Base-by-base conservation (phyloP, 2,888 invertebrate species). In the Hymenopus coronatus region DNA sequence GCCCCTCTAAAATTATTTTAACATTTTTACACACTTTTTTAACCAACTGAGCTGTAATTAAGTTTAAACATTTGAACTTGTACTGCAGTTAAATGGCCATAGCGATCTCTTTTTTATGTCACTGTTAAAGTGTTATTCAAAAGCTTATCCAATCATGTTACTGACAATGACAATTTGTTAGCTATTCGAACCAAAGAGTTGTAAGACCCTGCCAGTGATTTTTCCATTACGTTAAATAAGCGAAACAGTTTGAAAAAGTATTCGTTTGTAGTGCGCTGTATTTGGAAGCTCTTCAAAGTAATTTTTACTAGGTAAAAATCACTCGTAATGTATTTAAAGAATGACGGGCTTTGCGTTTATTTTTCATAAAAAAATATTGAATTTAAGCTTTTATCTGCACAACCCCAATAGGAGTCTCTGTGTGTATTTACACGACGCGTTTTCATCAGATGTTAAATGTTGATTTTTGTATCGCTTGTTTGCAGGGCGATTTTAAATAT, bases 381-480 rank as follows among this genome's bases (percentile, higher is more conserved):
- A 70, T 70, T 70, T 70, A 70, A 70, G 20, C 54, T 70, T 70
- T 70, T 70, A 70, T 70, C 54, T 70, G 54, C 54, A 70, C 54
- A 70, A 70, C 54, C 54, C 54, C 54, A 70, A 70, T 70, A 70
- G 54, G 54, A 70, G 54, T 70, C 54, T 70, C 54, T 70, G 54
- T 70, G 54, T 70, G 54, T 70, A 70, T 70, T 70, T 70, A 70
- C 82, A 28, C 33, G 81, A 82, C 28, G 81, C 82, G 87, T 87
- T 87, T 87, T 30, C 87, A 82, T 82, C 82, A 82, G 87, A 87
- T 87, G 82, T 87, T 87, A 87, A 87, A 87, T 87, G 87, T 87
- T 87, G 87, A 87, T 87, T 87, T 87, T 87, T 82, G 87, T 87
- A 87, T 87, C 82, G 82, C 28, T 81, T 87, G 87, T 87, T 81